Base-by-base conservation (phyloP, 2,113 vertebrate species). In the Mola mola region DNA sequence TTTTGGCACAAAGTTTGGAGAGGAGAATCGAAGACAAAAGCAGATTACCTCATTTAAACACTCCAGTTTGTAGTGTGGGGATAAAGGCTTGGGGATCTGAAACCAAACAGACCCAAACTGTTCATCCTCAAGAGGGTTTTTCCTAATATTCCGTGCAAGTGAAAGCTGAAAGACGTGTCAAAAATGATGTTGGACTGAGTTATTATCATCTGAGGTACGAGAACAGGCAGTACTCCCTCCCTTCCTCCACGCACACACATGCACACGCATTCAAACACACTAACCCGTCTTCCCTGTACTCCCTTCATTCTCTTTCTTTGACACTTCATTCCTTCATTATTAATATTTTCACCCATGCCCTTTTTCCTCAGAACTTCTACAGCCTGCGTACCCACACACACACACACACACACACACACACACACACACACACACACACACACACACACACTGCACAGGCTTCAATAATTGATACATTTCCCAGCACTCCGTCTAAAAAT, bases 401-500 rank as follows among this genome's bases (percentile, higher is more conserved):
- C 38, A 51, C 19, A 21, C 21, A 50, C 51, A 25, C 44, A 43
- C 13, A 29, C 25, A 19, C 37, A 46, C 40, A 15, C 13, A 25
- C 34, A 15, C 17, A 20, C 63, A 20, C 26, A 34, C 25, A 44
- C 19, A 12, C 38, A 8, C 51, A 28, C 34, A 43, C 34, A 7
- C 42, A 19, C 64, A 22, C 38, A 28, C 40, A 55, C 22, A 56
- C 6, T 22, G 31, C 1, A n/a, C 20, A 22, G 34, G 5, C 29
- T 53, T 85, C 67, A 84, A 83, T 85, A 85, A 87, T 86, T 82
- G 56, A 89, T 78, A 85, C 24, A 65, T 77, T 78, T 75, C 63
- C 43, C 68, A 56, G 62, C 65, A 51, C 72, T 78, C 56, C 5
- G 28, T 57, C 64, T 77, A 82, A 87, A 88, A 77, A 81, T 89